These are phyloP conservation scores for Telmatherina bonti DNA, from an alignment of 2,797 vertebrate species.

Conservation along the genomic window DNA sequence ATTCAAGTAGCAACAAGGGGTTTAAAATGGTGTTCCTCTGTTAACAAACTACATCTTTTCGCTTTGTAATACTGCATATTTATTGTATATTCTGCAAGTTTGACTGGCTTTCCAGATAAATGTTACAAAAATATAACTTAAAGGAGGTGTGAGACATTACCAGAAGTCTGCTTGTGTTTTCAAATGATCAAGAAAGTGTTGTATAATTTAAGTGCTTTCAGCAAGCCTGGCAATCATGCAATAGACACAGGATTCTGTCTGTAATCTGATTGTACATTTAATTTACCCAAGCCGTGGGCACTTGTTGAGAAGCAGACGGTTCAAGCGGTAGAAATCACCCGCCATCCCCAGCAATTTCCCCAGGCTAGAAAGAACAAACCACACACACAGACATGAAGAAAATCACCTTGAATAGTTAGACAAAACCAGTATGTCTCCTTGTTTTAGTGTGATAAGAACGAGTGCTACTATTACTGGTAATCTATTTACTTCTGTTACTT, in stretches of 20 bases:
- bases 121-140: neutral
- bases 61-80: neutral
- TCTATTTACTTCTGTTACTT: neutral
- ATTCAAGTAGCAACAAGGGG: neutral
- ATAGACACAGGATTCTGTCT: slow-evolving; percentile 18
- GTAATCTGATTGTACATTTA: slow-evolving; percentile 14
- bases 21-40: too few species aligned
- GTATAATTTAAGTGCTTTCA: neutral
- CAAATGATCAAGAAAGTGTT: slow-evolving; percentile 1
- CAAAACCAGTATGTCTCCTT: neutral
- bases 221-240: slow-evolving; percentile 1
- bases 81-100: neutral
- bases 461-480: too few species aligned
- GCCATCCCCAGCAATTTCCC: slow-evolving; percentile 15
- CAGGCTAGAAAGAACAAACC: slow-evolving; percentile 29
- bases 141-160: neutral
- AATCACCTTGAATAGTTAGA: slow-evolving; percentile 17
- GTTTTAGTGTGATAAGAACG: neutral
- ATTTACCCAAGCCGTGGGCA: slow-evolving; percentile 30
- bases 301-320: slow-evolving; percentile 27
- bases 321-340: slow-evolving; percentile 28
- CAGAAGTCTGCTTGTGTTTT: slow-evolving; percentile 2
- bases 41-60: too few species aligned
- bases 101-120: neutral
- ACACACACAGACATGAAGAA: slow-evolving; percentile 19